A percentile compares a stretch with the other conserved stretches of the same genome.
These are phyloP conservation scores for Manduca sexta DNA, from an alignment of 1,140 invertebrate species.

Conservation along the genomic window DNA sequence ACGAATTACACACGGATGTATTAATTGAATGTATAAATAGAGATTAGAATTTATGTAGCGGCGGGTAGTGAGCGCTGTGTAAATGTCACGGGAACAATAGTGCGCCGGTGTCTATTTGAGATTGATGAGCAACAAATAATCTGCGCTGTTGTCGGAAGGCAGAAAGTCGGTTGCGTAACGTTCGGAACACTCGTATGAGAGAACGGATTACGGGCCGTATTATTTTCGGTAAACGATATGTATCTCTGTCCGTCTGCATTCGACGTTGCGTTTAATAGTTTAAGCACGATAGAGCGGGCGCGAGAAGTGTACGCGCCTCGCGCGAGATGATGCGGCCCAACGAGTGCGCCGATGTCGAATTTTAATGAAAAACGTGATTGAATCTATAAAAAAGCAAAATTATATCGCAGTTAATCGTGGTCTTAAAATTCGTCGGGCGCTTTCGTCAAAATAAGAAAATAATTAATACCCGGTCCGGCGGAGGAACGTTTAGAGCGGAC, in stretches of 20 bases:
- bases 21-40: conserved; percentile 44
- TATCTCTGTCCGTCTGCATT: conserved; percentile 50
- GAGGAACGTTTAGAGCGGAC: conserved; percentile 55
- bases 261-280: conserved; percentile 56
- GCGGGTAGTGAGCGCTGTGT: conserved; percentile 55
- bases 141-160: conserved; percentile 40
- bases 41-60: conserved; percentile 49
- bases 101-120: conserved; percentile 55
- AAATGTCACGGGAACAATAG: conserved; percentile 70
- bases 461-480: conserved; percentile 64
- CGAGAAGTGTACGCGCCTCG: conserved; percentile 44
- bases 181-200: conserved; percentile 33
- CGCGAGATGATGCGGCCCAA: conserved; percentile 16
- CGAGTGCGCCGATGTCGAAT: conserved; percentile 15
- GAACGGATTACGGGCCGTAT: conserved; percentile 55
- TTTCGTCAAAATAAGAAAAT: conserved; percentile 71
- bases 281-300: conserved; percentile 35
- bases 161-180: conserved; percentile 55
- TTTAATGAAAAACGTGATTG: conserved; percentile 48
- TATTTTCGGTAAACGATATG: conserved; percentile 67
- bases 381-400: conserved; percentile 35
- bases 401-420: conserved; percentile 40
- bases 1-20: conserved; percentile 22
- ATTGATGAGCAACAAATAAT: conserved; percentile 68
- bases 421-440: conserved; percentile 51